Conservation (phyloP, 2,797 vertebrate species). For the Rhynchonycteris naso region DNA sequence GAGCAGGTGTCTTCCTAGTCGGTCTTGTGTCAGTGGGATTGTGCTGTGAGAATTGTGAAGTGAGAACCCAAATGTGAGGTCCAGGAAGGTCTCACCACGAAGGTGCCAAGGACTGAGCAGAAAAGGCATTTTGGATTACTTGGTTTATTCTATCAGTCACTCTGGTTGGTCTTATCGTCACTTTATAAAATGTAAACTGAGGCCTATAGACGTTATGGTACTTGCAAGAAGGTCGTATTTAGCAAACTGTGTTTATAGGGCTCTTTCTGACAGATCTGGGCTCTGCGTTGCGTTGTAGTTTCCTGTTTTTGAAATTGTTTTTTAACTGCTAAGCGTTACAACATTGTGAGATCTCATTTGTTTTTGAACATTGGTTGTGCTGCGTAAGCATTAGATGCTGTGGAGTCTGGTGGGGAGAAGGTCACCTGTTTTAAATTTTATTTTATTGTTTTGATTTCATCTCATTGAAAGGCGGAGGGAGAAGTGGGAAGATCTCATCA, state of each 20-base stretch:
- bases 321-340: neutral
- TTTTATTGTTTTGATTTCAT: conserved; percentile 7
- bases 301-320: neutral
- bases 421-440: neutral
- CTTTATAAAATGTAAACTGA: neutral
- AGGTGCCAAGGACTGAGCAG: neutral
- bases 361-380: neutral
- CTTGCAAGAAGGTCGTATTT: neutral
- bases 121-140: neutral
- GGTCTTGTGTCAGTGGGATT: neutral
- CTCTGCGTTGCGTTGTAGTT: neutral
- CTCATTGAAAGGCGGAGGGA: neutral
- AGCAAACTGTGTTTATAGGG: accelerated
- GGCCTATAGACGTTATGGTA: neutral
- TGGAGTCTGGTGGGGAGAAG: neutral
- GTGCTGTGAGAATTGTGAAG: neutral
- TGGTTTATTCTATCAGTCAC: neutral
- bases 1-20: neutral
- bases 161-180: neutral
- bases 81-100: neutral
- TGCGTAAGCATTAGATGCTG: neutral
- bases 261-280: neutral
- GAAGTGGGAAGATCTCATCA: neutral
- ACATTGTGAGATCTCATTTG: neutral
- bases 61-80: neutral